phyloP scores from a whole-genome alignment of 2,888 invertebrate genomes.

The Athetis lepigone region DNA sequence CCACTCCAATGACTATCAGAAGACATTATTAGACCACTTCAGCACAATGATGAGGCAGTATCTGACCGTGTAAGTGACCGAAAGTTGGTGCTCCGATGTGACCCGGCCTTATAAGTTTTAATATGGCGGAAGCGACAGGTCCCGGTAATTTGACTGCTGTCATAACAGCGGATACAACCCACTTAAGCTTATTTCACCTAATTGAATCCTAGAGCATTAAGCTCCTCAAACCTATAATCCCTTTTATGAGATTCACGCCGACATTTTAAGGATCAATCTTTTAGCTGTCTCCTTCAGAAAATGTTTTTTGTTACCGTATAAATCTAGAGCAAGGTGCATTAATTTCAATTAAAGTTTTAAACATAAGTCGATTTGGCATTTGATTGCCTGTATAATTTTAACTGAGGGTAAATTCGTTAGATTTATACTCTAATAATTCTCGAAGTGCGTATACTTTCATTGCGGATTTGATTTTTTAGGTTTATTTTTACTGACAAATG shows the following conservation, averaged over 20 bases:
- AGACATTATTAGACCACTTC: no score
- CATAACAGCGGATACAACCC: conserved; percentile 88
- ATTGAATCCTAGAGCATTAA: conserved; percentile 90
- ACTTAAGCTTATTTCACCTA: conserved; percentile 90
- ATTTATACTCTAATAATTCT: conserved; percentile 31
- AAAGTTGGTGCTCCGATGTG: no score
- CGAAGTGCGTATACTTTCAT: conserved; percentile 5
- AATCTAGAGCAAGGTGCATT: conserved; percentile 75
- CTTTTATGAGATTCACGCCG: conserved; percentile 88
- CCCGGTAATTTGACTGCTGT: conserved; percentile 87
- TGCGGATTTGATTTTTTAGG: conserved; percentile 6
- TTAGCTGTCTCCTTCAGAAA: conserved; percentile 77
- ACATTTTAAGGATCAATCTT: conserved; percentile 80
- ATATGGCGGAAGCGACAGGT: conserved; percentile 82
- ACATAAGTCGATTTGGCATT: conserved; percentile 55
- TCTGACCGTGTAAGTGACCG: no score
- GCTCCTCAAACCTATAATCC: conserved; percentile 86
- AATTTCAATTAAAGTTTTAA: conserved; percentile 52
- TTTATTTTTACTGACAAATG: conserved; percentile 5
- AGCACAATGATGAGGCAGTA: no score
- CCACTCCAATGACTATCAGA: no score
- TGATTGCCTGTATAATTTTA: conserved; percentile 47
- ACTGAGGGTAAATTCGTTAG: conserved; percentile 21
- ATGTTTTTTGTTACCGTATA: conserved; percentile 77
- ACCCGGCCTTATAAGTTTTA: no score